phyloP scores from a whole-genome alignment of 92 coral and sea anemone genomes.

The Virgularia gustaviana region DNA sequence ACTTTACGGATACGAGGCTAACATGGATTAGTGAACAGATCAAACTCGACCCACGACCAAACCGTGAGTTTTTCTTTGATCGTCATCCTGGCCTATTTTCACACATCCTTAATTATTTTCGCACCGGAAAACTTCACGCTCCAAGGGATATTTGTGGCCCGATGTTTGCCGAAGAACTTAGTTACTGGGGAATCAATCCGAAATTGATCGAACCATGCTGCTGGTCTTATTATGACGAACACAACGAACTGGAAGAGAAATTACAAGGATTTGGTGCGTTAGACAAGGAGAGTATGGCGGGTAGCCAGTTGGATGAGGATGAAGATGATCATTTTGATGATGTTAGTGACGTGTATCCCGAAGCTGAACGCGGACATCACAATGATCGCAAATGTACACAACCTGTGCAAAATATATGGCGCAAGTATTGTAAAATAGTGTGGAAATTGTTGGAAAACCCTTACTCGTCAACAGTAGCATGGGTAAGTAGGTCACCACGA shows the following conservation, averaged over 20 bases:
- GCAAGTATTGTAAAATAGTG: conserved; percentile 44
- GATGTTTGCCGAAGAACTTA: conserved; percentile 86
- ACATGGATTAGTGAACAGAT: conserved; percentile 95
- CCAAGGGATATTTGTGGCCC: conserved; percentile 99
- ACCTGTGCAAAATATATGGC: conserved; percentile 40
- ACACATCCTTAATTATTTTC: conserved; percentile 85
- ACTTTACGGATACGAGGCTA: conserved; percentile 84
- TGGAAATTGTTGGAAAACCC: conserved; percentile 92
- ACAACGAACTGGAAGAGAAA: conserved; percentile 92
- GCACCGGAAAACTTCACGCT: conserved; percentile 92
- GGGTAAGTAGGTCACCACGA: conserved; percentile 59
- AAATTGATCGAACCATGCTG: conserved; percentile 95
- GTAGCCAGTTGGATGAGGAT: conserved; percentile 55
- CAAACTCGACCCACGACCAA: conserved; percentile 70
- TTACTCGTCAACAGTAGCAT: conserved; percentile 74
- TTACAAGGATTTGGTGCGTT: conserved; percentile 76
- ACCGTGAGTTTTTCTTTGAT: conserved; percentile 87
- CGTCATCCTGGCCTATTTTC: conserved; percentile 90
- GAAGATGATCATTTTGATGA: conserved; percentile 67
- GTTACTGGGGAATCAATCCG: conserved; percentile 93
- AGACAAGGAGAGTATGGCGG: conserved; percentile 53
- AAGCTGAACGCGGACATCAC: conserved; percentile 7
- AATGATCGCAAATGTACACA: conserved; percentile 51
- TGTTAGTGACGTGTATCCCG: conserved; percentile 64
- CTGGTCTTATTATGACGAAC: conserved; percentile 98